These are phyloP conservation scores for Heliconius aoede DNA, from an alignment of 2,888 invertebrate species.

Conservation along the genomic window DNA sequence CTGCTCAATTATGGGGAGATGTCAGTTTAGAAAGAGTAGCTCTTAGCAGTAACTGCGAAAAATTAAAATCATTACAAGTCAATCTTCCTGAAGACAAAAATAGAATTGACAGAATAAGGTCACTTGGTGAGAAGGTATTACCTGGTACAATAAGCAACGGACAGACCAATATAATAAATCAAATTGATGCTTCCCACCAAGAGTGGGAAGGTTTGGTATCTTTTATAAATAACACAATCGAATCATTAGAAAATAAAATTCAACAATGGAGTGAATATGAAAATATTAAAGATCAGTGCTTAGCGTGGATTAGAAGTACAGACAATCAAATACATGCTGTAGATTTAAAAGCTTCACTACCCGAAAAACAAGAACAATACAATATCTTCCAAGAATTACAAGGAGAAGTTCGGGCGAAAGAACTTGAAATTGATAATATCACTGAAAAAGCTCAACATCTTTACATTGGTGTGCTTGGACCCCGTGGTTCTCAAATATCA, in stretches of 20 bases:
- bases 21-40: conserved; percentile 92
- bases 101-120: conserved; percentile 90
- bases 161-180: conserved; percentile 92
- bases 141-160: conserved; percentile 93
- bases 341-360: conserved; percentile 91
- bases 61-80: conserved; percentile 90
- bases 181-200: conserved; percentile 94
- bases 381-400: conserved; percentile 91
- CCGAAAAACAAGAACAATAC: conserved; percentile 93
- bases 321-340: conserved; percentile 94
- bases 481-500: conserved; percentile 92
- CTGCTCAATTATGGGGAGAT: conserved; percentile 92
- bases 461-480: conserved; percentile 88
- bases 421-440: conserved; percentile 95
- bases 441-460: conserved; percentile 95
- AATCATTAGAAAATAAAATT: conserved; percentile 91
- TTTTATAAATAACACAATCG: conserved; percentile 89
- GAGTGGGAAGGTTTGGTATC: conserved; percentile 94
- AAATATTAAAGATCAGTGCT: conserved; percentile 91
- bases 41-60: conserved; percentile 93
- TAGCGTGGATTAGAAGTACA: conserved; percentile 93
- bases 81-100: conserved; percentile 94
- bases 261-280: conserved; percentile 97
- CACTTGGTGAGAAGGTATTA: conserved; percentile 94
- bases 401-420: conserved; percentile 95